phyloP scores from a whole-genome alignment of 2,113 vertebrate species.

The Callorhinus ursinus region DNA sequence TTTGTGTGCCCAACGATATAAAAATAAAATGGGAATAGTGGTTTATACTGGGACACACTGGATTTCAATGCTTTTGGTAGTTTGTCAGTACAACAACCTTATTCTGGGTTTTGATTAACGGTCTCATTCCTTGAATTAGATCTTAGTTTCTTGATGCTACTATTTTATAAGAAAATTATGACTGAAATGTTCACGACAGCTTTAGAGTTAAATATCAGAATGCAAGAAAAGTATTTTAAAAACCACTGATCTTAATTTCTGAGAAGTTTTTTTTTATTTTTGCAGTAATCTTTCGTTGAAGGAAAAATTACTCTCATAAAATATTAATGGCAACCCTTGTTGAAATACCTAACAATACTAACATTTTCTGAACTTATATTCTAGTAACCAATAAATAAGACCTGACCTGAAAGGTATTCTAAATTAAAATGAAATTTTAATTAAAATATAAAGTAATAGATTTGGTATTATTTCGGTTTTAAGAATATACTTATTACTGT shows the following conservation, averaged over 20 bases:
- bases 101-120: background rate
- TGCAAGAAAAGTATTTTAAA: constrained; percentile 36
- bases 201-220: background rate
- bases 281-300: background rate
- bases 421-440: constrained; percentile 15
- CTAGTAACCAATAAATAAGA: constrained; percentile 32
- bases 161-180: constrained; percentile 6
- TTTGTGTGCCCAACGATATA: background rate
- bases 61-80: background rate
- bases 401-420: background rate
- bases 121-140: background rate
- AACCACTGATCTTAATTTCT: background rate
- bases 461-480: constrained; percentile 11
- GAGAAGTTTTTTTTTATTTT: background rate
- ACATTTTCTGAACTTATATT: constrained; percentile 7
- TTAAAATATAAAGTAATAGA: constrained; percentile 31
- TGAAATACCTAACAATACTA: background rate
- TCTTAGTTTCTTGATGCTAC: background rate
- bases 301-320: constrained; percentile 52
- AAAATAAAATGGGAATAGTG: background rate
- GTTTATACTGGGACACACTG: background rate
- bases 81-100: background rate
- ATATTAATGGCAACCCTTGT: background rate
- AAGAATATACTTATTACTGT: background rate
- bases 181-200: background rate